These are phyloP conservation scores for Enteromius afrohamiltoni DNA, from an alignment of 2,797 vertebrate genomes.

Conservation along the genomic window DNA sequence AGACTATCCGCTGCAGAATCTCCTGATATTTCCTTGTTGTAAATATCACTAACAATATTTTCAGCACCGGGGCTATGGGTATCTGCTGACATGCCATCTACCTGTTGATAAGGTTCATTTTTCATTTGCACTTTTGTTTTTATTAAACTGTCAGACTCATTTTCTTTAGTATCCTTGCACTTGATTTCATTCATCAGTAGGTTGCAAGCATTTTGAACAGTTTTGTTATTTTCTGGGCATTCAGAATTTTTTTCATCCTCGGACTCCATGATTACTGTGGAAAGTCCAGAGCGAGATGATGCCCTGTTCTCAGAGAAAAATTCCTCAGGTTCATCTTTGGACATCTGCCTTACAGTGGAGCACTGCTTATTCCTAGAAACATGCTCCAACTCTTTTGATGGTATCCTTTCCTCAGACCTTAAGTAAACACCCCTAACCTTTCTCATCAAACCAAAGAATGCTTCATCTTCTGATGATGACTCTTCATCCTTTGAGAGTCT, in stretches of 20 bases:
- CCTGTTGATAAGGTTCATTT: constrained; percentile 2
- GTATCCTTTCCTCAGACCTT: constrained; percentile 13
- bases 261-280: neutral
- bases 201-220: neutral
- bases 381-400: constrained; percentile 2
- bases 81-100: neutral
- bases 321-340: constrained; percentile 4
- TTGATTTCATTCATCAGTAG: neutral
- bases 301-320: neutral
- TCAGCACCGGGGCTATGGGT: neutral
- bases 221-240: neutral
- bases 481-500: constrained; percentile 22
- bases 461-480: constrained; percentile 52
- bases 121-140: neutral
- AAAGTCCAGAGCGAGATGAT: neutral
- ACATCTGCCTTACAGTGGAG: constrained; percentile 1
- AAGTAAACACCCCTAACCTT: constrained; percentile 39
- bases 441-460: constrained; percentile 46
- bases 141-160: neutral
- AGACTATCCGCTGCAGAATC: neutral
- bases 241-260: constrained; percentile 7
- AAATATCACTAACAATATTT: neutral
- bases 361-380: neutral
- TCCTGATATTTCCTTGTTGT: neutral
- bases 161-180: neutral